phyloP scores from a whole-genome alignment of 2,113 vertebrate species.

The Trichomycterus rosablanca region DNA sequence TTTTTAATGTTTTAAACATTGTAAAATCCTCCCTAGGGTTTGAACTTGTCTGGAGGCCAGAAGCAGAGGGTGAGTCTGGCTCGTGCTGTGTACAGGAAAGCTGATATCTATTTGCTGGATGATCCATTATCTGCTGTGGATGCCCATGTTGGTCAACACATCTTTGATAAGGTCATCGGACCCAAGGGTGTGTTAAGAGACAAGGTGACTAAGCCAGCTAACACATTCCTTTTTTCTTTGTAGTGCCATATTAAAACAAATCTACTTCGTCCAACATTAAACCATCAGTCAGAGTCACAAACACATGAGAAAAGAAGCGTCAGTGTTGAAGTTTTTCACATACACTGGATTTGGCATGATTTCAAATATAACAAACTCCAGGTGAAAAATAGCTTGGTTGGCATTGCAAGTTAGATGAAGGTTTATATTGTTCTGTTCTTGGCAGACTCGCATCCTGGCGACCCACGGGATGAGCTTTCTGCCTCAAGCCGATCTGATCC shows the following conservation, averaged over 20 bases:
- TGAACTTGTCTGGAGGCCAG: slow-evolving; percentile 91
- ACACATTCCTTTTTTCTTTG: neutral
- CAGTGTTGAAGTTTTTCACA: neutral
- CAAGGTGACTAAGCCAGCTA: slow-evolving; percentile 65
- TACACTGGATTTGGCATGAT: neutral
- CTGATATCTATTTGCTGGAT: slow-evolving; percentile 83
- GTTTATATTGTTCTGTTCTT: slow-evolving; percentile 35
- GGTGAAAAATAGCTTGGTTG: slow-evolving; percentile 1
- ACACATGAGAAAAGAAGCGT: neutral
- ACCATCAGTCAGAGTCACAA: neutral
- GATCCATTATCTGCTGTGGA: slow-evolving; percentile 89
- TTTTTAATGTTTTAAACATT: neutral
- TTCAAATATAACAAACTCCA: slow-evolving; percentile 4
- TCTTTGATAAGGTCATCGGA: slow-evolving; percentile 87
- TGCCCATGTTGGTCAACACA: slow-evolving; percentile 81
- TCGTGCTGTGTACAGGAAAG: slow-evolving; percentile 82
- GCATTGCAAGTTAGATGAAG: neutral
- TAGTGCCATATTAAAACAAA: neutral
- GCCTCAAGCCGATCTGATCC: slow-evolving; percentile 80
- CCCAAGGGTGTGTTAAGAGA: slow-evolving; percentile 81
- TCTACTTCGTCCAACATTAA: neutral
- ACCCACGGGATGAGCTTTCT: slow-evolving; percentile 82
- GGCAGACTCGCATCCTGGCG: slow-evolving; percentile 88
- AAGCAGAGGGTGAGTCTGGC: slow-evolving; percentile 89
- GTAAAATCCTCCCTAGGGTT: slow-evolving; percentile 67